Evolutionary conservation across 2,797 vertebrate genomes (phyloP), one percentile per base, ranked within the genome.

Genomic region (Salmo trutta): DNA sequence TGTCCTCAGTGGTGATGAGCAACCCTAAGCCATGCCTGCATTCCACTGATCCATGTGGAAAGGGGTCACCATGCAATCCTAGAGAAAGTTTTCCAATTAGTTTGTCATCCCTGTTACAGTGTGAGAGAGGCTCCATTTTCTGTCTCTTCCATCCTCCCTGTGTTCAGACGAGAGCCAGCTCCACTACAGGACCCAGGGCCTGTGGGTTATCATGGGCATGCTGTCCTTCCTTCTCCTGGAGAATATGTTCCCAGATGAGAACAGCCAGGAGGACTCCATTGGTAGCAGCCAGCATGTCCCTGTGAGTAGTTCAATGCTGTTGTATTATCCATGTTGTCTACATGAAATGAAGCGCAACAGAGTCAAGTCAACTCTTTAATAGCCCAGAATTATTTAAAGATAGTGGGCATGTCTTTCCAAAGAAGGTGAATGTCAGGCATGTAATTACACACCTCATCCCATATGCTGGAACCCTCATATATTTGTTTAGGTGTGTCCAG

Each of bases 161-260:
- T 79, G 54, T 76, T 19, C 80, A 97, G 96, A 90, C 83, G 91
- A 90, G 86, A 94, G 93, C 80, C 95, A 95, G 67, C 96, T 96
- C 83, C 96, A 96, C 86, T 97, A 97, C 82, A 94, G 93, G 77
- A 94, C 93, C 56, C 95, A 98, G 85, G 98, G 98, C 66, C 91
- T 98, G 59, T 99, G 98, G 98, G 97, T 99, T 73, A 97, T 99
- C 2, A 84, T 85, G 69, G 98, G 98, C 73, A 93, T 99, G 81
- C 88, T 99, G 88, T 94, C 93, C 65, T 99, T 99, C 91, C 91
- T 99, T 71, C 82, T 95, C 2, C 81, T 99, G 84, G 98, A 99
- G 92, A 99, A 97, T 92, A 94, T 97, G 91, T 98, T 99, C 80
- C 92, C 96, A 73, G 96, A 97, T 84, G 91, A 94, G 85, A 94